Percentiles rank a stretch among this genome's conserved stretches.
These are phyloP conservation scores for Paradoxurus hermaphroditus DNA, from an alignment of 2,113 vertebrate genomes.

Conservation along the genomic window DNA sequence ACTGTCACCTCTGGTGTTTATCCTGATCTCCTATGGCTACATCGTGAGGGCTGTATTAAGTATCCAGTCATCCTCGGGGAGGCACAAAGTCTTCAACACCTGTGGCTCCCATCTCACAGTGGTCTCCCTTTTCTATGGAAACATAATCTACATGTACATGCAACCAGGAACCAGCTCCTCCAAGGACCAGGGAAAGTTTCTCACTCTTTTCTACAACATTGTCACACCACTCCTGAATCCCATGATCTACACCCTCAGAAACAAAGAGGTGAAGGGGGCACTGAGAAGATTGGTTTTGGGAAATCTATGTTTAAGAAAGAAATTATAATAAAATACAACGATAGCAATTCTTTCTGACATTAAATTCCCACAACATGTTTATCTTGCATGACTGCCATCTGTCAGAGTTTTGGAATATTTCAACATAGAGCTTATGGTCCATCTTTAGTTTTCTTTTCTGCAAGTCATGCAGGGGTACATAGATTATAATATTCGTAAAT, in stretches of 20 bases:
- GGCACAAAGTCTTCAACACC: conserved; percentile 39
- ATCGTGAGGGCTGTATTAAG: neutral
- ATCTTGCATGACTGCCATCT: neutral
- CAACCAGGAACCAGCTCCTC: conserved; percentile 18
- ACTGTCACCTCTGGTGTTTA: conserved; percentile 19
- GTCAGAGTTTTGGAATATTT: neutral
- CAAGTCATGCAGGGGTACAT: neutral
- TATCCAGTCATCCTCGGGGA: neutral
- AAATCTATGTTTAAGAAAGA: neutral
- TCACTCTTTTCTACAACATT: conserved; percentile 65
- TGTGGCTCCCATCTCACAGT: conserved; percentile 61
- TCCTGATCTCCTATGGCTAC: conserved; percentile 39
- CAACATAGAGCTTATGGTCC: neutral
- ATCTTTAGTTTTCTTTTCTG: neutral
- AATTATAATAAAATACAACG: neutral
- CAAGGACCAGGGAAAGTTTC: conserved; percentile 51
- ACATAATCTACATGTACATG: conserved; percentile 73
- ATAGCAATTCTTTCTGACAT: neutral
- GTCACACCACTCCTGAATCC: conserved; percentile 55
- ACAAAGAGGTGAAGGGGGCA: conserved; percentile 48
- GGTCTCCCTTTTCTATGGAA: conserved; percentile 69
- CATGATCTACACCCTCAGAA: conserved; percentile 60
- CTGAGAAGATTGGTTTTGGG: neutral
- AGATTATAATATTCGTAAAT: neutral
- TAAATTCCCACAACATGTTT: neutral